Evolutionary conservation across 2,888 invertebrate species (phyloP), one percentile per base, ranked within the genome.

Genomic region (Chymomyza caudatula): DNA sequence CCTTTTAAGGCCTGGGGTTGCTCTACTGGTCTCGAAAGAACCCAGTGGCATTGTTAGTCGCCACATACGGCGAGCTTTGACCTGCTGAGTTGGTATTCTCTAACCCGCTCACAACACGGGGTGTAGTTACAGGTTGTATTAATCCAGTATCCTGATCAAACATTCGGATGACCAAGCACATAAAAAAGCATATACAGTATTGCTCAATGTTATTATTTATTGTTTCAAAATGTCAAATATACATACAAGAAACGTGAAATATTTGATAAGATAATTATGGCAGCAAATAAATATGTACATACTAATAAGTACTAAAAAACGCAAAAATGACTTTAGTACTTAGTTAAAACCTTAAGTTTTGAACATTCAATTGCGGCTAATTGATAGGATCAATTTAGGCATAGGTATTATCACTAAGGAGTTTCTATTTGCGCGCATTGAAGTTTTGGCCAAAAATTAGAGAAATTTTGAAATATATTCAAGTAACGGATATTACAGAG

Each of bases 401-500:
- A 29, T 29, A 29, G 11, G 29, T 3, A 29, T 29, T 29, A 29
- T 11, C 4, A 2, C 4, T 11, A 11, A 37, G 11, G 29, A 37
- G 29, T 11, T 11, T 37, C 11, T 11, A 37, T 37, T 37, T 37
- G 29, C 11, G 29, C 29, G 29, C 5, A 37, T 37, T 37, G 2
- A 4, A 11, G 29, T 37, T 3, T 11, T 8, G 29, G 29, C 5
- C 11, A n/a, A n/a, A n/a, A n/a, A n/a, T n/a, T n/a, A n/a, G n/a
- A n/a, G n/a, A n/a, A n/a, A n/a, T n/a, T n/a, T n/a, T n/a, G n/a
- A n/a, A n/a, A n/a, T n/a, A n/a, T n/a, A n/a, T n/a, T n/a, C n/a
- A n/a, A n/a, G n/a, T 37, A 37, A 37, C 29, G 11, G 29, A 37
- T 37, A 37, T 37, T 37, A 4, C 29, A 69, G 69, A 78, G 86